Base-by-base conservation (phyloP, 2,113 vertebrate species). In the Machaerirhynchus nigripectus region DNA sequence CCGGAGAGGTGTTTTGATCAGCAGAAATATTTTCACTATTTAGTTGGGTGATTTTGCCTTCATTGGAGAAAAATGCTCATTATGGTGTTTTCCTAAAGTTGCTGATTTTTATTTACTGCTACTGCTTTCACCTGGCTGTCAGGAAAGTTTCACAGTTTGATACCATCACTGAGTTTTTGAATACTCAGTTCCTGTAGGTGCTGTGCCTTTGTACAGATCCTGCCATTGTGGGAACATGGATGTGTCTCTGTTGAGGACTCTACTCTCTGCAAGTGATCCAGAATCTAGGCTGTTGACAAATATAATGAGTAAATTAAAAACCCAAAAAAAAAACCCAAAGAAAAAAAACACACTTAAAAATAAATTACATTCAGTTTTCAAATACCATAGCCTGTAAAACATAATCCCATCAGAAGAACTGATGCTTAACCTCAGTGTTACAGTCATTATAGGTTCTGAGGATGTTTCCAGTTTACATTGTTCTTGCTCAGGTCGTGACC, bases 381-480 rank as follows among this genome's bases (percentile, higher is more conserved):
- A 64, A 68, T 69, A 23, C 49, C 6, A 4, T 44, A 27, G 33
- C 30, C 20, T 50, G 31, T 75, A 68, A 91, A 52, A 42, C 3
- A 8, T 50, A 55, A 46, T 64, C 24, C 47, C n/a, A 67, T 71
- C 31, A 74, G 27, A 69, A 91, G 37, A 86, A 71, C 7, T 49
- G 50, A 52, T 93, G 52, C 11, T 67, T 74, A 70, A 83, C 20
- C 46, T 59, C 19, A 21, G 31, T 28, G 18, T 69, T 88, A 26
- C 24, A 84, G 40, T 78, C 27, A 8, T 40, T 71, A 10, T 24
- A 28, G 28, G 10, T 84, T 91, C 70, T 86, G 50, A 79, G 79
- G 64, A 75, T 71, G 65, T 82, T 82, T 92, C 75, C 79, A 76
- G 30, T 94, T 96, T 77, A 87, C 70, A 81, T 95, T 96, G 92